A percentile compares a stretch with the other conserved stretches of the same genome.
Evolutionary conservation across 2,797 vertebrate genomes (phyloP).

Genomic region (Betta splendens): DNA sequence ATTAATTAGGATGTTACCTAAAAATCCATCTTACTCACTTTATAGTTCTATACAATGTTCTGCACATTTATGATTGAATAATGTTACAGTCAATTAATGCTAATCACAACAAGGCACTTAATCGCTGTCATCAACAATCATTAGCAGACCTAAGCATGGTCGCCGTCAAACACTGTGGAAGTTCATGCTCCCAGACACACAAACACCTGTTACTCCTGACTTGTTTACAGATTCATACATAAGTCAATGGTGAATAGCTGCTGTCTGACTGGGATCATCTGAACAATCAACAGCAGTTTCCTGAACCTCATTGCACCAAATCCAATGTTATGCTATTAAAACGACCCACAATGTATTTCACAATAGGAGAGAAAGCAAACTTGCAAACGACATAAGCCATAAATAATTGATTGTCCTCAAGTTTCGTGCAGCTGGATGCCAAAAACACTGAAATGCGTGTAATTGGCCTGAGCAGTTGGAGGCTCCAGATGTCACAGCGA

Average conservation of each 20-base stretch:
- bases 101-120: too few relatives aligned
- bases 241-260: background rate
- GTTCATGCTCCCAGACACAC: too few relatives aligned
- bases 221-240: too few relatives aligned
- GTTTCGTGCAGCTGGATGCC: slow-evolving; percentile 15
- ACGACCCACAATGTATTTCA: background rate
- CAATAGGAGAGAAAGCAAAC: background rate
- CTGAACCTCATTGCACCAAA: background rate
- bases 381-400: background rate
- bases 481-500: slow-evolving; percentile 28
- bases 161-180: too few relatives aligned
- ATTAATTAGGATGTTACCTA: too few relatives aligned
- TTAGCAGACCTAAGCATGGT: too few relatives aligned
- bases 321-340: background rate
- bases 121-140: too few relatives aligned
- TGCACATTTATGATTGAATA: too few relatives aligned
- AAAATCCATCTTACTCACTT: too few relatives aligned
- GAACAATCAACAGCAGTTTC: background rate
- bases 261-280: background rate
- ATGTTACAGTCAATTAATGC: too few relatives aligned
- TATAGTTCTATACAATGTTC: too few relatives aligned
- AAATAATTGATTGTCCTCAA: background rate
- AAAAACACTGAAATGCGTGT: slow-evolving; percentile 11
- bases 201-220: too few relatives aligned
- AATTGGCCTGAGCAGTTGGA: slow-evolving; percentile 19